A percentile compares a stretch with the other conserved stretches of the same genome.
These are phyloP conservation scores for Spinus olivaceus DNA, from an alignment of 2,797 vertebrate genomes.

Conservation along the genomic window DNA sequence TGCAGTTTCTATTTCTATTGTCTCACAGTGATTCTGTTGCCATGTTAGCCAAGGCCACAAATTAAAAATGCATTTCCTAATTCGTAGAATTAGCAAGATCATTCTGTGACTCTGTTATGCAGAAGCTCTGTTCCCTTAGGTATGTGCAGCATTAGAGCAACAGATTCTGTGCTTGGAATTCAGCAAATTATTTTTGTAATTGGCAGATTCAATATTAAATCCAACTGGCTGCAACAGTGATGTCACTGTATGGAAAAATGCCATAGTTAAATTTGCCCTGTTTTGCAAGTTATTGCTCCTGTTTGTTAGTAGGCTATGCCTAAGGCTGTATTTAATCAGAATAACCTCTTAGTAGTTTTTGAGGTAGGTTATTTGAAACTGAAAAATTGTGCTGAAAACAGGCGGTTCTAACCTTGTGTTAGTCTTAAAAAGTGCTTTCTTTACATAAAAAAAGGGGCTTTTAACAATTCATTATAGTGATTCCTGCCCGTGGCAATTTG, in stretches of 20 bases:
- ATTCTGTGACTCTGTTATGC: neutral
- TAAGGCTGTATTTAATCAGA: neutral
- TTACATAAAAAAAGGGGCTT: neutral
- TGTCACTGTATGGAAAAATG: neutral
- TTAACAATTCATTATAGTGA: neutral
- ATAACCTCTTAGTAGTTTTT: neutral
- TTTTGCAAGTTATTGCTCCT: neutral
- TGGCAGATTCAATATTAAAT: neutral
- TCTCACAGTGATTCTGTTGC: slow-evolving; percentile 18
- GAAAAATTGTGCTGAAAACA: neutral
- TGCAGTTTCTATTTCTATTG: slow-evolving; percentile 25
- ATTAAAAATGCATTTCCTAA: slow-evolving; percentile 16
- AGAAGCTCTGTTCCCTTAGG: neutral
- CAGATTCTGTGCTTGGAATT: neutral
- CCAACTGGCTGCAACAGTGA: neutral
- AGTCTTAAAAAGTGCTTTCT: neutral
- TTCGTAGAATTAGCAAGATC: neutral
- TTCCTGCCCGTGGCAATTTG: neutral
- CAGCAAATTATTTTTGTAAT: neutral
- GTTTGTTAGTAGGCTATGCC: neutral
- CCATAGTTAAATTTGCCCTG: neutral
- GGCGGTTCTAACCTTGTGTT: neutral
- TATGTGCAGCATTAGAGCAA: neutral
- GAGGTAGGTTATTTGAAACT: neutral
- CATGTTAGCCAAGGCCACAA: neutral